Evolutionary conservation across 2,797 vertebrate genomes (phyloP).

Genomic region (Coregonus suidteri): DNA sequence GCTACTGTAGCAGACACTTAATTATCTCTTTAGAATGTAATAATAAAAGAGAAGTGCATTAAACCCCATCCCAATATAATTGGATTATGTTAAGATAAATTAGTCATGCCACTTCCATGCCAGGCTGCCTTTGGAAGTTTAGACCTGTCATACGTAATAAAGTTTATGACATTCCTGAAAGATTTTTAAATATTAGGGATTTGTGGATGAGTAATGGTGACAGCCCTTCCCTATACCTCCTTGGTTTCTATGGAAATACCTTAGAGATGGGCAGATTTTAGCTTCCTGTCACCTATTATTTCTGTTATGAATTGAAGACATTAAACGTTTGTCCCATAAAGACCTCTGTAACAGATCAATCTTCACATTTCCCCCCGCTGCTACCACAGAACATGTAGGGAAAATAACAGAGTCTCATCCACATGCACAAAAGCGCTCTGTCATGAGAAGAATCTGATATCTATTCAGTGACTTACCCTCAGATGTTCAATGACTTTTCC

Average conservation of each 20-base stretch:
- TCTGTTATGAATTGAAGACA: conserved; percentile 7
- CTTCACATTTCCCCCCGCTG: neutral
- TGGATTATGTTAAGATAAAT: neutral
- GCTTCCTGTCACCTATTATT: neutral
- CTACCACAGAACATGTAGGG: neutral
- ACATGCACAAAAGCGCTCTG: too few relatives aligned
- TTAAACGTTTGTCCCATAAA: neutral
- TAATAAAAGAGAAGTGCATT: neutral
- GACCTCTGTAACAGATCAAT: neutral
- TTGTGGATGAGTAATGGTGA: neutral
- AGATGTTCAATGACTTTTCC: conserved; percentile 52
- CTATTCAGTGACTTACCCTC: conserved; percentile 55
- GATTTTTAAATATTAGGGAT: neutral
- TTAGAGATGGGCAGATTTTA: neutral
- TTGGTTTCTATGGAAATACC: neutral
- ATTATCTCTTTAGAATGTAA: neutral
- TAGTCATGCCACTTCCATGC: neutral
- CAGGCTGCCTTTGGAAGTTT: neutral
- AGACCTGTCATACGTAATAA: neutral
- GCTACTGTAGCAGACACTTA: neutral
- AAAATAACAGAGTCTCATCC: conserved; percentile 1
- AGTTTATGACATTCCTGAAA: neutral
- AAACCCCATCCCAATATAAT: too few relatives aligned
- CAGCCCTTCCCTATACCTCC: neutral
- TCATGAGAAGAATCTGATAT: conserved; percentile 32